phyloP scores from a whole-genome alignment of 2,888 invertebrate genomes.

The Seira sanloemensis region DNA sequence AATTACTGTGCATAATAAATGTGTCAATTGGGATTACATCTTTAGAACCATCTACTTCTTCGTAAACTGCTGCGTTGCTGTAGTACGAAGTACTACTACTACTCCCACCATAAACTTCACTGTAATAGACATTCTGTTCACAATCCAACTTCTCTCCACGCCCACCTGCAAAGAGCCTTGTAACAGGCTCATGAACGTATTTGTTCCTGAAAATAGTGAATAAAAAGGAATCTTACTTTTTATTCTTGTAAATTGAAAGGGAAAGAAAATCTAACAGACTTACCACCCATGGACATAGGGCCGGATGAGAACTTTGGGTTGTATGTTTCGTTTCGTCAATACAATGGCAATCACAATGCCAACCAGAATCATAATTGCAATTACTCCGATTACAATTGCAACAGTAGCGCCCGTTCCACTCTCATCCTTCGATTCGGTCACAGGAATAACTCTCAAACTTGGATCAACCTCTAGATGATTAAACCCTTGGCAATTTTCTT shows the following conservation, averaged over 20 bases:
- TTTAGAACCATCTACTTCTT: conserved; percentile 39
- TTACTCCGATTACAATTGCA: conserved; percentile 56
- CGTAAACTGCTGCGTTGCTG: conserved; percentile 24
- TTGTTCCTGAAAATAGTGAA: conserved; percentile 63
- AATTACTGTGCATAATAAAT: no score
- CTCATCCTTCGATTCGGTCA: neutral
- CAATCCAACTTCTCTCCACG: conserved; percentile 56
- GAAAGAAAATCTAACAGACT: neutral
- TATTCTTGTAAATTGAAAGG: neutral
- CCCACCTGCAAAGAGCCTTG: conserved; percentile 56
- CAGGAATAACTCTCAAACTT: neutral
- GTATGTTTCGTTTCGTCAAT: conserved; percentile 65
- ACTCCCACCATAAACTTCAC: conserved; percentile 68
- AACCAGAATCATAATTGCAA: conserved; percentile 55
- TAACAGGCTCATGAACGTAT: conserved; percentile 70
- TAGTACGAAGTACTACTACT: no score
- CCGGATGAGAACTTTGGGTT: conserved; percentile 69
- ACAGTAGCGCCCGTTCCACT: conserved; percentile 34
- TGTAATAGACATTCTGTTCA: conserved; percentile 63
- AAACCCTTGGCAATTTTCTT: conserved; percentile 40
- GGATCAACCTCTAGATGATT: no score
- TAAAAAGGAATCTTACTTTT: conserved; percentile 18
- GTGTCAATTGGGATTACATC: no score
- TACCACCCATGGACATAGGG: conserved; percentile 72
- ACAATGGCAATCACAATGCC: conserved; percentile 61